These are phyloP conservation scores for Drosophila algonquin DNA, from an alignment of 2,888 invertebrate species.

Conservation along the genomic window DNA sequence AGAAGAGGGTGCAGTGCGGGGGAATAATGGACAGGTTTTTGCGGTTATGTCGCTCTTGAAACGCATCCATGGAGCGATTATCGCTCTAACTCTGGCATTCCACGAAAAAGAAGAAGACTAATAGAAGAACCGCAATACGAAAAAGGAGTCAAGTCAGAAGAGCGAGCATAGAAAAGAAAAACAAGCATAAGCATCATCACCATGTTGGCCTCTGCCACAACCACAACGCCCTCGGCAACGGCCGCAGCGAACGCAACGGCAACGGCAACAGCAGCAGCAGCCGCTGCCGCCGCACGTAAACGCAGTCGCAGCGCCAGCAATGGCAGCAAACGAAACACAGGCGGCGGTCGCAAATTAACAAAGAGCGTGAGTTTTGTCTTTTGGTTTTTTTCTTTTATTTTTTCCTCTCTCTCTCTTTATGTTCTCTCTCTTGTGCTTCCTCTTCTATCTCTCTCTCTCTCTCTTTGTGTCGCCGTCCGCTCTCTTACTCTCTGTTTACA, in stretches of 20 bases:
- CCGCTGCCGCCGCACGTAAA: conserved; percentile 64
- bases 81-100: conserved; percentile 31
- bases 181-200: conserved; percentile 29
- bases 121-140: conserved; percentile 18
- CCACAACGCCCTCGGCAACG: conserved; percentile 53
- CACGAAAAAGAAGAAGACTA: conserved; percentile 33
- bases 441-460: background rate
- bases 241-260: conserved; percentile 54
- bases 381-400: conserved; percentile 34
- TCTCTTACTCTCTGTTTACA: conserved; percentile 66
- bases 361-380: conserved; percentile 69
- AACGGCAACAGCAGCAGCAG: conserved; percentile 47
- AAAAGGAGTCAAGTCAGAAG: conserved; percentile 8
- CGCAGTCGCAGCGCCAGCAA: conserved; percentile 73
- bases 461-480: conserved; percentile 34
- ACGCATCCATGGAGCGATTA: conserved; percentile 33
- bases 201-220: conserved; percentile 75
- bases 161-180: conserved; percentile 15
- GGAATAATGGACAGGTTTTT: conserved; percentile 28
- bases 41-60: conserved; percentile 34
- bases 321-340: conserved; percentile 62
- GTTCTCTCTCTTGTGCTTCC: conserved; percentile 14
- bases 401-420: conserved; percentile 17
- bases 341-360: conserved; percentile 72
- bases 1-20: conserved; percentile 8